Conservation (phyloP, 2,113 vertebrate genomes). For the Anas platyrhynchos region DNA sequence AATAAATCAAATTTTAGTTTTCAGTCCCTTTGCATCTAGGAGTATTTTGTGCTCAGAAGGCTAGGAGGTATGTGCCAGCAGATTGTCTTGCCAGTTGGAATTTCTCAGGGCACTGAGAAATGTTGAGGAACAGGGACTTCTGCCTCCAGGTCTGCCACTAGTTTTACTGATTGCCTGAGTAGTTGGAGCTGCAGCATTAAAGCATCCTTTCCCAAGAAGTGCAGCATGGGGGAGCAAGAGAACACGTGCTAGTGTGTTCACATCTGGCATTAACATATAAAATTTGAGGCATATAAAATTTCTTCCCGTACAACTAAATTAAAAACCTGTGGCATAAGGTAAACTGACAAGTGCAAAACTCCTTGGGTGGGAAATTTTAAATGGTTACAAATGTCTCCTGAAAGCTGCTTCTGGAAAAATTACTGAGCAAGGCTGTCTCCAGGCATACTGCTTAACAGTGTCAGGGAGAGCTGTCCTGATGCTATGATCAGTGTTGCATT, state of each 20-base stretch:
- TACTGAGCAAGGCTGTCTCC: neutral
- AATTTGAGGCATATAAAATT: conserved; percentile 52
- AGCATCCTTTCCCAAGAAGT: neutral
- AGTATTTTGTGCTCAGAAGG: neutral
- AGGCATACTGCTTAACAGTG: fast-evolving
- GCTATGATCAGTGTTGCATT: neutral
- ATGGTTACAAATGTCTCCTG: conserved; percentile 52
- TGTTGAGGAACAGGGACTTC: neutral
- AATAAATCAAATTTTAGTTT: conserved; percentile 43
- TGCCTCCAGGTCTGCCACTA: neutral
- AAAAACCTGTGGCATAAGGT: conserved; percentile 67
- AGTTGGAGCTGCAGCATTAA: neutral
- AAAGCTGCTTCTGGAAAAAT: neutral
- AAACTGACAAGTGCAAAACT: conserved; percentile 60
- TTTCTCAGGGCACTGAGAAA: neutral
- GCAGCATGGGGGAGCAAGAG: neutral
- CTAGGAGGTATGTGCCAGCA: neutral
- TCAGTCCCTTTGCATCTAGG: conserved; percentile 24
- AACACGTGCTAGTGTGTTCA: conserved; percentile 7
- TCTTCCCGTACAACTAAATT: conserved; percentile 49
- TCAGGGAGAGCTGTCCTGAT: neutral
- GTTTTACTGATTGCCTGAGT: neutral
- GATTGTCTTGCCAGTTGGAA: neutral
- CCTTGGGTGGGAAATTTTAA: conserved; percentile 62
- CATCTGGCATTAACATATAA: conserved; percentile 61